phyloP scores from a whole-genome alignment of 2,888 invertebrate genomes.

The Antitype chi region DNA sequence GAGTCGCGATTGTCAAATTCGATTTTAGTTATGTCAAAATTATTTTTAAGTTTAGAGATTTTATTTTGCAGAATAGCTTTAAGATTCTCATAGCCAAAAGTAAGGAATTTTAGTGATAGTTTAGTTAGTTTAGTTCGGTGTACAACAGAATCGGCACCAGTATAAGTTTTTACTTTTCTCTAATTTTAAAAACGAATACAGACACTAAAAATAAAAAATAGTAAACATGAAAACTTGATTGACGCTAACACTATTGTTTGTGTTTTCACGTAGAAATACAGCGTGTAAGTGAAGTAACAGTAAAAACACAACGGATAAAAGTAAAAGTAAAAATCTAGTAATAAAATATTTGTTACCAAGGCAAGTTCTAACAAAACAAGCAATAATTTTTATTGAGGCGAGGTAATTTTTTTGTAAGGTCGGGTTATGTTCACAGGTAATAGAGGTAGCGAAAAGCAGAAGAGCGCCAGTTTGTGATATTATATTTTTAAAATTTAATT shows the following conservation, averaged over 20 bases:
- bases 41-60: no score
- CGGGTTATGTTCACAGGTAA: not conserved
- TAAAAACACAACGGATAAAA: slow-evolving; percentile 33
- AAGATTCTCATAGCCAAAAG: no score
- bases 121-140: no score
- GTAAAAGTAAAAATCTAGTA: slow-evolving; percentile 47
- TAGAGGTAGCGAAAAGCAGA: not conserved
- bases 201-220: not conserved
- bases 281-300: slow-evolving; percentile 4
- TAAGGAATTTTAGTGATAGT: no score
- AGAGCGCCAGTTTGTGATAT: not conserved
- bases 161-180: not conserved
- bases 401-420: slow-evolving; percentile 47
- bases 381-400: slow-evolving; percentile 43
- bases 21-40: no score
- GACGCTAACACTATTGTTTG: slow-evolving; percentile 29
- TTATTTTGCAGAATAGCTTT: no score
- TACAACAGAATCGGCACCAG: no score
- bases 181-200: slow-evolving; percentile 2
- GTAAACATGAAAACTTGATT: slow-evolving; percentile 10
- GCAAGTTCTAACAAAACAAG: slow-evolving; percentile 36
- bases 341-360: slow-evolving; percentile 34
- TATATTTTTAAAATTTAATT: not conserved
- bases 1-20: no score
- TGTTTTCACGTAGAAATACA: slow-evolving; percentile 38